Base-by-base conservation (phyloP, 2,113 vertebrate species). In the Mormoops blainvillei region DNA sequence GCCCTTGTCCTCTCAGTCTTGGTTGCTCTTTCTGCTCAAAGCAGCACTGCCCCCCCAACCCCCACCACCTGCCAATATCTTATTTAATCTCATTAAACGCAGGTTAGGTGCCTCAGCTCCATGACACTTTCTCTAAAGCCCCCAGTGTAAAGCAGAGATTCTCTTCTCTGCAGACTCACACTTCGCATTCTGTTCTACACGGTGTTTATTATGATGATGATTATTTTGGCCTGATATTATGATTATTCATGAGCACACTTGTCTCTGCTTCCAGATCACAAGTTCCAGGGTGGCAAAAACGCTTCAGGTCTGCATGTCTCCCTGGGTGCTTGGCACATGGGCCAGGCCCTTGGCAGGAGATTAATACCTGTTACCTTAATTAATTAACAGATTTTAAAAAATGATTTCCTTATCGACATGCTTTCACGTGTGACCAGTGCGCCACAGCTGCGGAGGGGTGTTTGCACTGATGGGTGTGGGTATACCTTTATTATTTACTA, bases 161-260 rank as follows among this genome's bases (percentile, higher is more conserved):
- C 68, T 76, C n/a, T 61, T 36, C 41, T 38, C 14, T 16, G 7
- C 22, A 7, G n/a, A 36, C n/a, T 26, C 67, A 20, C 31, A 4
- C 33, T n/a, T 48, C 0, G 7, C 10, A 36, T n/a, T 48, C 2
- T 31, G 2, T 13, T 4, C 6, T 3, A 6, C 1, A 0, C 7
- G 5, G 4, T 22, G 16, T 31, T 41, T n/a, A 3, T 15, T 3
- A 10, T 24, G 8, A 3, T 15, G 2, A 10, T 24, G 8, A 4
- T n/a, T 22, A 7, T 56, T 65, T n/a, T 18, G 31, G 16, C 50
- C 70, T 5, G 7, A 20, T 41, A 1, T 15, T 20, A 10, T 12
- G 38, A 15, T 78, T 4, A 14, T 18, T 22, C 20, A 3, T 0
- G 33, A 71, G 43, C 63, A 86, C 5, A 31, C 20, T 26, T 7